phyloP scores from a whole-genome alignment of 2,797 vertebrate genomes.

The Linurgus olivaceus region DNA sequence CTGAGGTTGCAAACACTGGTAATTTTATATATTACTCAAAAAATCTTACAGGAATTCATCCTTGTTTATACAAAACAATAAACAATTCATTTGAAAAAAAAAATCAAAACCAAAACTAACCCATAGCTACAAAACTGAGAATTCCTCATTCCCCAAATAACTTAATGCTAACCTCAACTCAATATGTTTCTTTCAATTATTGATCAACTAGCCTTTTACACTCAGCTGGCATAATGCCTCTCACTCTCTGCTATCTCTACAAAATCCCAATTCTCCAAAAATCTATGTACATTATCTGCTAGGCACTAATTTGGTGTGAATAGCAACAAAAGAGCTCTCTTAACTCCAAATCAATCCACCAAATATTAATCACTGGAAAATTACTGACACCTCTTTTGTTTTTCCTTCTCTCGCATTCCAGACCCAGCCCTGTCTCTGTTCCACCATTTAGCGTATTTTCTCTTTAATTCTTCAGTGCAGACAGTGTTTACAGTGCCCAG shows the following conservation, averaged over 20 bases:
- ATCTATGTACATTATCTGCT: background rate
- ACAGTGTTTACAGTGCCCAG: background rate
- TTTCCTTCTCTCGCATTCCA: background rate
- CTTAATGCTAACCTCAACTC: background rate
- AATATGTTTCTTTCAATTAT: slow-evolving; percentile 17
- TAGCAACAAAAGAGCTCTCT: background rate
- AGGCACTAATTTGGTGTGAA: background rate
- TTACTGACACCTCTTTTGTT: background rate
- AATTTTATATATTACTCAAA: background rate
- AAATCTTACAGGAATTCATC: background rate
- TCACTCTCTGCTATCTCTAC: background rate
- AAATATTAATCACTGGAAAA: background rate
- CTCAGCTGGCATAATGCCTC: background rate
- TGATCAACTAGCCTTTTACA: background rate
- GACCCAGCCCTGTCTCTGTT: background rate
- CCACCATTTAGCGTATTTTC: background rate
- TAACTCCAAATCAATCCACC: background rate
- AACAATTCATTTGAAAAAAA: background rate
- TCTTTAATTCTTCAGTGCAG: background rate
- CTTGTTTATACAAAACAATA: background rate
- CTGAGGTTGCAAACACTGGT: background rate
- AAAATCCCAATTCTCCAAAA: background rate
- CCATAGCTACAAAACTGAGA: background rate
- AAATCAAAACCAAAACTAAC: background rate
- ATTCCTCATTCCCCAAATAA: background rate